Evolutionary conservation across 1,140 invertebrate species (phyloP), one percentile per base, ranked within the genome.

Genomic region (Eriocheir sinensis): DNA sequence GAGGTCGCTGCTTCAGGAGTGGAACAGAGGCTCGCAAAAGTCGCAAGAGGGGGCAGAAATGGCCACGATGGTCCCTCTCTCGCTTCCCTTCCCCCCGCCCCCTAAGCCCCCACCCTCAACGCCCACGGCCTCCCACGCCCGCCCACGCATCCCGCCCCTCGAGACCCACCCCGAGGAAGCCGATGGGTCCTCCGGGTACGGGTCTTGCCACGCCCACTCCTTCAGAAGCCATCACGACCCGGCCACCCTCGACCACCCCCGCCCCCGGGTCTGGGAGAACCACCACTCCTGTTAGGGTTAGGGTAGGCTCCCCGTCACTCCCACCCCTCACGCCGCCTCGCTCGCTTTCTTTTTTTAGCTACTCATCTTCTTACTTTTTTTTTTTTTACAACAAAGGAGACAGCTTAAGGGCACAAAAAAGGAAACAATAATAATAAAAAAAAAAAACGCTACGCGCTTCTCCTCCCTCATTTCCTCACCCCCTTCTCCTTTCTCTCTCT

Each of bases 141-240:
- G 36, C 27, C 27, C 41, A 27, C 41, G 41, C 44, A n/a, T 72
- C 9, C 44, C 44, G 34, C 93, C 93, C 44, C 53, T 94, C 89
- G 88, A 90, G n/a, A 90, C 93, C n/a, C 89, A 91, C 89, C 4
- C 30, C 17, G 89, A 94, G 89, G 93, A 94, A 48, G 85, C 83
- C 17, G 89, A 94, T 41, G 93, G 53, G 40, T 91, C 88, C 40
- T 94, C 93, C 8, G 93, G 93, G 0, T 94, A 94, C 44, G 91
- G 93, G 32, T 94, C 93, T 3, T 83, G 38, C 3, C 93, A 94
- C 80, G 93, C 93, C 41, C 93, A 94, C 89, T 94, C 89, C 72
- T 94, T 94, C 89, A 80, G 93, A 79, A 94, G 93, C 40, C 91
- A 72, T 40, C 89, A 94, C 41, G 93, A 94, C 40, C 40, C 91